Evolutionary conservation across 2,113 vertebrate species (phyloP).

Genomic region (human): DNA sequence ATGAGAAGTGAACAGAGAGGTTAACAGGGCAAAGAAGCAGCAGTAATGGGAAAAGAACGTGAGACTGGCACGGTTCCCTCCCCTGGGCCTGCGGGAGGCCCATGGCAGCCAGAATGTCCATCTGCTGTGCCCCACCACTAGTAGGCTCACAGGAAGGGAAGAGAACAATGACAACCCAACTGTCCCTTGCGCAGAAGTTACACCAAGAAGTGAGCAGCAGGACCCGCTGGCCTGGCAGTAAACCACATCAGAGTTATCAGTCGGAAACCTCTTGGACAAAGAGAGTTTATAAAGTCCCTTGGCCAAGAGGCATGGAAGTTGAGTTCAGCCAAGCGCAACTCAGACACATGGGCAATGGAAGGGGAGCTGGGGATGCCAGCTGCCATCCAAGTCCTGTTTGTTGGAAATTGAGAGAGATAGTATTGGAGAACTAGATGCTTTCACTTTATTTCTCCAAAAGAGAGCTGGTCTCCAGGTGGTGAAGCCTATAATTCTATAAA

Average conservation of each 20-base stretch:
- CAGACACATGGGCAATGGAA: not conserved
- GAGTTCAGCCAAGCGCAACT: slow-evolving; percentile 33
- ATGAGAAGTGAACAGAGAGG: not conserved
- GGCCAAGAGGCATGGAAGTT: not conserved
- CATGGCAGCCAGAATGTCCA: slow-evolving; percentile 58
- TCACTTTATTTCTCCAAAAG: not conserved
- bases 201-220: not conserved
- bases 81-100: slow-evolving; percentile 23
- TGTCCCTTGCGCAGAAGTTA: slow-evolving; percentile 5
- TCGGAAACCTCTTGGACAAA: not conserved
- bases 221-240: not conserved
- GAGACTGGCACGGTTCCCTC: slow-evolving; percentile 40
- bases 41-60: not conserved
- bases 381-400: slow-evolving; percentile 5
- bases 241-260: not conserved
- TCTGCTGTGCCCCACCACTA: slow-evolving; percentile 55
- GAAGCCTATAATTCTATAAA: not conserved
- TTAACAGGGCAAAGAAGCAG: not conserved
- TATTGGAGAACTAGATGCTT: not conserved
- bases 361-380: not conserved
- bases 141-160: slow-evolving; percentile 34
- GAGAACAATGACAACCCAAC: not conserved
- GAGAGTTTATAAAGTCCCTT: not conserved
- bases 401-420: not conserved
- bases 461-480: not conserved